A percentile compares a stretch with the other conserved stretches of the same genome.
phyloP scores from a whole-genome alignment of 2,888 invertebrate genomes.

The Tiliacea aurago region DNA sequence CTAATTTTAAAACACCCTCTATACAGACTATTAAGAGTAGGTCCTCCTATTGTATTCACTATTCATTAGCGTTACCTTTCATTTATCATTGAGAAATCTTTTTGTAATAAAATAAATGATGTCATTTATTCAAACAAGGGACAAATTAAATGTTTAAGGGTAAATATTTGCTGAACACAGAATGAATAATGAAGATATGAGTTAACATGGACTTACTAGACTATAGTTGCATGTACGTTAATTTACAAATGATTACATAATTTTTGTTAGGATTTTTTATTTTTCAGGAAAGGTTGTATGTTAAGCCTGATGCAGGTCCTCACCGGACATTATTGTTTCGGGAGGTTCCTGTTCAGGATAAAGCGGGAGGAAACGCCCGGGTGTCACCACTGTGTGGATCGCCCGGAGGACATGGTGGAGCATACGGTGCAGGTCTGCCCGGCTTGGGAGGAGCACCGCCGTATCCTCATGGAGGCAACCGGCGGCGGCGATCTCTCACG shows the following conservation, averaged over 20 bases:
- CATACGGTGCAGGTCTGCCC: no score
- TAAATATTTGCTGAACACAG: conserved; percentile 21
- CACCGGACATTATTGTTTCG: no score
- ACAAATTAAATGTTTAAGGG: conserved; percentile 27
- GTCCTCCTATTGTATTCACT: conserved; percentile 39
- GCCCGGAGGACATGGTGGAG: no score
- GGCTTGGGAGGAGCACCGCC: no score
- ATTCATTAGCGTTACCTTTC: conserved; percentile 46
- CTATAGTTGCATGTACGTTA: neutral
- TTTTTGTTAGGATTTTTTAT: no score
- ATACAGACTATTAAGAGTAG: conserved; percentile 2
- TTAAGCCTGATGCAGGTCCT: no score
- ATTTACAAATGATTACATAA: neutral
- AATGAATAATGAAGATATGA: conserved; percentile 14
- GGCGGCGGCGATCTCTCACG: no score
- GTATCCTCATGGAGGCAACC: no score
- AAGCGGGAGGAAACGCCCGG: no score
- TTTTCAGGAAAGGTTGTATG: no score
- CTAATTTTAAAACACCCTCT: conserved; percentile 10
- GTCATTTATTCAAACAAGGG: conserved; percentile 31
- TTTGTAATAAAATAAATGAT: conserved; percentile 20
- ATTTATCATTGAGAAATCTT: conserved; percentile 31
- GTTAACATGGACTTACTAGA: neutral
- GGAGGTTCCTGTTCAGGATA: no score
- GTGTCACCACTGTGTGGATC: no score